Conservation (phyloP, 1,140 invertebrate genomes). For the Radopholus similis region DNA sequence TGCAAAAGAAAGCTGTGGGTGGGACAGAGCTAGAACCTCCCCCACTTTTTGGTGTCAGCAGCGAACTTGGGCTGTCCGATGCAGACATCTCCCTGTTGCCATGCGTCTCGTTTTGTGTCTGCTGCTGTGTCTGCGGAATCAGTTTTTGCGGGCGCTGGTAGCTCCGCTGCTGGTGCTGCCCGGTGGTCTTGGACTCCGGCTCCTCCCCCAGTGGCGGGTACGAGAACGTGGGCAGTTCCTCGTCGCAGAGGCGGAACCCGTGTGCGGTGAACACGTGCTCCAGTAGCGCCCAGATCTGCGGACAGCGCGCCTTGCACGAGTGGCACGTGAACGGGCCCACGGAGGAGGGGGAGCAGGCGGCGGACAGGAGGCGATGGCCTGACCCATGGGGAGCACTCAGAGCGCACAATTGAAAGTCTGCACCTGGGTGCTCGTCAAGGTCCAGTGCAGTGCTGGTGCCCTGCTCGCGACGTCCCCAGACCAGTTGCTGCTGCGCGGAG, state of each 20-base stretch:
- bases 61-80: neutral
- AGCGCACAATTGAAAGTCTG: neutral
- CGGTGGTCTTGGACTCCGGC: neutral
- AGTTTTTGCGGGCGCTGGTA: neutral
- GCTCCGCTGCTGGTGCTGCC: neutral
- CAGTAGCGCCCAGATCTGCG: slow-evolving; percentile 53
- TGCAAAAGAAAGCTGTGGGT: neutral
- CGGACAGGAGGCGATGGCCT: neutral
- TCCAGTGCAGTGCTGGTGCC: slow-evolving; percentile 10
- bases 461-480: slow-evolving; percentile 5
- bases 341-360: neutral
- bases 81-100: neutral
- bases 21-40: neutral
- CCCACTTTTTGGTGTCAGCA: slow-evolving; percentile 9
- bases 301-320: slow-evolving; percentile 50
- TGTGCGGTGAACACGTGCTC: slow-evolving; percentile 53
- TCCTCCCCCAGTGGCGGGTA: slow-evolving; percentile 23
- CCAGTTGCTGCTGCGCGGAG: neutral
- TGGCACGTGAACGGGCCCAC: slow-evolving; percentile 44
- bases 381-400: neutral
- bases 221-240: slow-evolving; percentile 39
- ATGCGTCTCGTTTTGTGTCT: neutral
- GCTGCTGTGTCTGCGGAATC: neutral
- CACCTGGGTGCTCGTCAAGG: neutral
- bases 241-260: slow-evolving; percentile 50